Base-by-base conservation (phyloP, 2,888 invertebrate species). In the Nysson spinosus region DNA sequence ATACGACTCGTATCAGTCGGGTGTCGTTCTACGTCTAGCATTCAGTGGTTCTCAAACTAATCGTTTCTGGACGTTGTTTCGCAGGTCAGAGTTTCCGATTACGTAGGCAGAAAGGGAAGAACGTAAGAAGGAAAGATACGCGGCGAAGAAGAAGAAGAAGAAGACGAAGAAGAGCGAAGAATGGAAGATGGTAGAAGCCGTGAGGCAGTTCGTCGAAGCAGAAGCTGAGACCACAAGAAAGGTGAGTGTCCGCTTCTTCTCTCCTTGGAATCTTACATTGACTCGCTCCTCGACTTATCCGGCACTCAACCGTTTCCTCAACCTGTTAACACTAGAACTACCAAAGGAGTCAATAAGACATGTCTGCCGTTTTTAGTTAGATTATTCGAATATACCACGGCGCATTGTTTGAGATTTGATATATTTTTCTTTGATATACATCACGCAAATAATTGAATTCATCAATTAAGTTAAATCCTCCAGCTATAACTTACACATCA, bases 161-260 rank as follows among this genome's bases (percentile, higher is more conserved):
- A 55, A 66, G 51, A 57, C 17, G 22, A 5, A n/a, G 40, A 24
- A 49, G 17, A 46, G 42, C 34, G 40, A 58, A 52, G 58, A 64
- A 68, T 28, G 60, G 52, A 72, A 58, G 66, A 58, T 66, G 69
- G 30, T 50, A 64, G 42, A 46, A 51, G 57, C 51, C 56, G 64
- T 14, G 72, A 72, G 57, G 67, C 60, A 46, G 69, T 58, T 62
- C 72, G 67, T 57, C 61, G 55, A 60, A 43, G 75, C 66, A 70
- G 72, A 63, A 75, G 66, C 71, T 62, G 63, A 65, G 70, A 71
- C 66, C 76, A 52, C 60, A 43, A 60, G 22, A 58, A 28, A 77
- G 77, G 77, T 73, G 78, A 75, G 78, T 77, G 77, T 40, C 69
- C 75, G 70, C 63, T 71, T n/a, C 71, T 71, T 69, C 62, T 68